Conservation (phyloP, 1,140 invertebrate species). For the Anastatus disparis region DNA sequence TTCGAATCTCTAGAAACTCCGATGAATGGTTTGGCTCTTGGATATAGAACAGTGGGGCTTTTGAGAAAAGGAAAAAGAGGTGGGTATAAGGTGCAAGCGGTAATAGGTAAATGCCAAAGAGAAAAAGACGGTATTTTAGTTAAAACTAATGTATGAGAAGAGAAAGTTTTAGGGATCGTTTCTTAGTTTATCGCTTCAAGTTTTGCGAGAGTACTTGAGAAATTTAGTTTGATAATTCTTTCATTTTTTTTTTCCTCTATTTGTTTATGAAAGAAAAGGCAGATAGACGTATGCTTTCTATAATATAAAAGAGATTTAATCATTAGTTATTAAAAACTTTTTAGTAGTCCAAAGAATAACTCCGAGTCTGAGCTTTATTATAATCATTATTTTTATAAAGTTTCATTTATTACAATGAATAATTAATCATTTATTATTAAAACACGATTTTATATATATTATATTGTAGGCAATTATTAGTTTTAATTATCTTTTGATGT, state of each 20-base stretch:
- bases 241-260: no score
- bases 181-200: neutral
- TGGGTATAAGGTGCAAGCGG: neutral
- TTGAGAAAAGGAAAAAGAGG: neutral
- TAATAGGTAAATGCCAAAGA: neutral
- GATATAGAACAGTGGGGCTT: no score
- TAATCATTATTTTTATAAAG: no score
- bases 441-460: no score
- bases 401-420: no score
- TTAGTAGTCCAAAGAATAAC: no score
- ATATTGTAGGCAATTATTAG: no score
- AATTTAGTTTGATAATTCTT: neutral
- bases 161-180: neutral
- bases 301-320: no score
- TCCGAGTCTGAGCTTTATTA: no score
- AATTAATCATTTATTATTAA: no score
- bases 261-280: neutral
- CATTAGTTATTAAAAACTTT: no score
- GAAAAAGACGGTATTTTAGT: neutral
- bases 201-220: neutral
- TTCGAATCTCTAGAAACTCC: neutral
- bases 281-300: neutral
- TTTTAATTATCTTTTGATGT: no score
- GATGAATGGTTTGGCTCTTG: slow-evolving; percentile 14
- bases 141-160: slow-evolving; percentile 10